These are phyloP conservation scores for Drosophila mettleri DNA, from an alignment of 2,888 invertebrate genomes.

Conservation along the genomic window DNA sequence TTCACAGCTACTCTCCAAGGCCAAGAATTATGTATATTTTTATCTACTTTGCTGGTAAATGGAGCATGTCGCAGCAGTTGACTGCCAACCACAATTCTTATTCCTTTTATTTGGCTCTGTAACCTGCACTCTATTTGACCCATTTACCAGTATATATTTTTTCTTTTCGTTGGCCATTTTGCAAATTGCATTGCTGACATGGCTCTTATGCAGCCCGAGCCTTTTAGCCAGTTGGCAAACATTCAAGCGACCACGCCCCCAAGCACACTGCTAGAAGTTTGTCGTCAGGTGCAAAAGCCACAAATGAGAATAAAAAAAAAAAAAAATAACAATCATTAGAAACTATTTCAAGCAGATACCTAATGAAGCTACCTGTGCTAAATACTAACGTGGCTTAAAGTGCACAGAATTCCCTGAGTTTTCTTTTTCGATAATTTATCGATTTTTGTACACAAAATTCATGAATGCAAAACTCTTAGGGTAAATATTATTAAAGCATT, in stretches of 20 bases:
- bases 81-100: slow-evolving; percentile 23
- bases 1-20: not conserved
- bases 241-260: slow-evolving; percentile 48
- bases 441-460: too few relatives aligned
- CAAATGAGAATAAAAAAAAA: not conserved
- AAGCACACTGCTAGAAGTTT: slow-evolving; percentile 19
- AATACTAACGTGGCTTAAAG: not conserved
- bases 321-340: slow-evolving; percentile 11
- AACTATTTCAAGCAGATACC: slow-evolving; percentile 3
- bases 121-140: slow-evolving; percentile 21
- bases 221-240: slow-evolving; percentile 59
- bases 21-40: not conserved
- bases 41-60: not conserved
- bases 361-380: not conserved
- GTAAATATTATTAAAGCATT: not conserved
- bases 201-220: slow-evolving; percentile 53
- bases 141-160: not conserved
- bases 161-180: not conserved
- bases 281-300: slow-evolving; percentile 25
- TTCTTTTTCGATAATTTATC: not conserved
- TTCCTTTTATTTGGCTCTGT: slow-evolving; percentile 23
- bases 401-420: not conserved
- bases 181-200: slow-evolving; percentile 60
- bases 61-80: not conserved
- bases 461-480: too few relatives aligned